Evolutionary conservation across 2,797 vertebrate species (phyloP).

Genomic region (Crocidura indochinensis): DNA sequence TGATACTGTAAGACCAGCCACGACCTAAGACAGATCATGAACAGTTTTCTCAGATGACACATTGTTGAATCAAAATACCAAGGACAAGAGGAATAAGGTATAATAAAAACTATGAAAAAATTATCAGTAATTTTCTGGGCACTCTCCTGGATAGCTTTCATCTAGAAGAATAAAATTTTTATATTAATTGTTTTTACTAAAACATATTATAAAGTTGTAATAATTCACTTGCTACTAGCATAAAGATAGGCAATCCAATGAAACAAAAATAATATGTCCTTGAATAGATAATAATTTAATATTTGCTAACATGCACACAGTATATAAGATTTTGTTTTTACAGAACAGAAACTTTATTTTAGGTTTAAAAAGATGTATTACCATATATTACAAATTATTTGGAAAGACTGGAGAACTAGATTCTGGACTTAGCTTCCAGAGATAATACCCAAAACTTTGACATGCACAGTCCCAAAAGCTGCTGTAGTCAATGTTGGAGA

Average conservation of each 20-base stretch:
- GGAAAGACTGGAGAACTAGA: neutral
- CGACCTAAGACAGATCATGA: neutral
- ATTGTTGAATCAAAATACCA: no score
- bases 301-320: neutral
- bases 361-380: constrained; percentile 40
- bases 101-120: neutral
- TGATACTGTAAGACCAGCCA: neutral
- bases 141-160: neutral
- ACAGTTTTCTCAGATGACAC: neutral
- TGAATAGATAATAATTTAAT: neutral
- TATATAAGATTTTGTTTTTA: neutral
- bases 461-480: neutral
- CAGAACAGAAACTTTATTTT: neutral
- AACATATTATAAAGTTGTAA: constrained; percentile 6
- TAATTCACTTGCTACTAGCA: constrained; percentile 31
- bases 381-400: neutral
- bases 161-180: constrained; percentile 8
- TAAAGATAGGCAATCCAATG: neutral
- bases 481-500: neutral
- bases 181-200: neutral
- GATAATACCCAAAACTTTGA: neutral
- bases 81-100: no score
- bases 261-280: neutral
- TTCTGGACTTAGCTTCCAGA: neutral
- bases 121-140: neutral